phyloP scores from a whole-genome alignment of 1,140 invertebrate species.

The Bombus breviceps region DNA sequence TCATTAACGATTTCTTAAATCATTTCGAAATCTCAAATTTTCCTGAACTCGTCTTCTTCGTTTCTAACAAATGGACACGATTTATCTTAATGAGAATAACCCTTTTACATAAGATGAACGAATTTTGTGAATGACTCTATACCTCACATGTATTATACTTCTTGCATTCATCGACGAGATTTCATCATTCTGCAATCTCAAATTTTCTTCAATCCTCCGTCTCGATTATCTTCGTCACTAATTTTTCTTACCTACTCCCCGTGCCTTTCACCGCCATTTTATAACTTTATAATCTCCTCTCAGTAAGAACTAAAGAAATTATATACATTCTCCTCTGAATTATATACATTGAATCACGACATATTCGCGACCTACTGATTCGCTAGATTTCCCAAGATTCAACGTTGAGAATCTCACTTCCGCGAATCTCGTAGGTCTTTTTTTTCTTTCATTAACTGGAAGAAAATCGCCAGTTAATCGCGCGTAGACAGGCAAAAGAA shows the following conservation, averaged over 20 bases:
- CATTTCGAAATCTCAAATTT: background rate
- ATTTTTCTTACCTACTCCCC: background rate
- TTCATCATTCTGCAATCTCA: background rate
- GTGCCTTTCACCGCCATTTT: background rate
- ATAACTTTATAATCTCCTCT: background rate
- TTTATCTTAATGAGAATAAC: background rate
- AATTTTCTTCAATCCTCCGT: background rate
- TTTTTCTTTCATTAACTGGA: background rate
- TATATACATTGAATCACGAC: background rate
- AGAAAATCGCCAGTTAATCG: conserved; percentile 14
- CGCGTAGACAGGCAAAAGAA: too few relatives aligned
- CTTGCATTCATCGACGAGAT: too few relatives aligned
- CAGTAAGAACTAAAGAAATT: background rate
- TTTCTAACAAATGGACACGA: background rate
- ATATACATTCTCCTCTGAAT: too few relatives aligned
- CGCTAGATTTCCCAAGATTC: background rate
- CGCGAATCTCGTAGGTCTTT: background rate
- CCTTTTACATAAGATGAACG: background rate
- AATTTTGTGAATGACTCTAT: background rate
- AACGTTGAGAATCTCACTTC: background rate
- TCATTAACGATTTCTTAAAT: too few relatives aligned
- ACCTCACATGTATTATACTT: background rate
- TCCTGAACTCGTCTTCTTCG: background rate
- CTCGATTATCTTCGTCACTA: background rate
- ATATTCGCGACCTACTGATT: background rate